Evolutionary conservation across 2,797 vertebrate species (phyloP).

Genomic region (Pampus argenteus): DNA sequence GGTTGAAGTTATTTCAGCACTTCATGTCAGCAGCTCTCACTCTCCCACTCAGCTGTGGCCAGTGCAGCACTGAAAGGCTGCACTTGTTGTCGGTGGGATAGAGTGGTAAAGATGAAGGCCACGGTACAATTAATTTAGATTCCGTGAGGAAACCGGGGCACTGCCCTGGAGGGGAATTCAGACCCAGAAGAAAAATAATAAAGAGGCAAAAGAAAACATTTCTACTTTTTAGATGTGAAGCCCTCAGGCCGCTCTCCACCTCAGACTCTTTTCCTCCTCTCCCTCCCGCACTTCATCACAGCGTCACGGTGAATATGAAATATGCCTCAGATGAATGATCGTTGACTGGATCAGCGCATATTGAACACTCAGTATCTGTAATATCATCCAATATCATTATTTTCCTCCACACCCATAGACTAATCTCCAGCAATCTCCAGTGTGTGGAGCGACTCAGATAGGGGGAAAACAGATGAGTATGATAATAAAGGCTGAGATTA

Average conservation of each 20-base stretch:
- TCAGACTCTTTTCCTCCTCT: slow-evolving; percentile 6
- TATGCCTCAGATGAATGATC: slow-evolving; percentile 43
- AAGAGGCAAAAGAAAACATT: slow-evolving; percentile 55
- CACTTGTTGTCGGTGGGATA: slow-evolving; percentile 42
- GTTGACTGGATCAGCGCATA: slow-evolving; percentile 33
- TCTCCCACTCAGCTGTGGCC: neutral
- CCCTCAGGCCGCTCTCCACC: slow-evolving; percentile 2
- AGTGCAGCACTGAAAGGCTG: slow-evolving; percentile 46
- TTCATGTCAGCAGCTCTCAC: slow-evolving; percentile 14
- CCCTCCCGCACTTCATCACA: slow-evolving; percentile 30
- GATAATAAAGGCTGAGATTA: slow-evolving; percentile 56
- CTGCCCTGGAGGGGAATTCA: slow-evolving; percentile 54
- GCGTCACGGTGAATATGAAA: slow-evolving; percentile 48
- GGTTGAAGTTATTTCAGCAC: slow-evolving; percentile 38
- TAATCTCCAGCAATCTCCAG: slow-evolving; percentile 44
- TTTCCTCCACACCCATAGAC: slow-evolving; percentile 25
- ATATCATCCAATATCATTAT: slow-evolving; percentile 59
- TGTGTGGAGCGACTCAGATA: slow-evolving; percentile 24
- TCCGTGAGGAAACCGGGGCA: slow-evolving; percentile 26
- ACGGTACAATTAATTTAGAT: slow-evolving; percentile 54
- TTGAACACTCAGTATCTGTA: slow-evolving; percentile 49
- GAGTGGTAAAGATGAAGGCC: slow-evolving; percentile 39
- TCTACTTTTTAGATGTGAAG: slow-evolving; percentile 40
- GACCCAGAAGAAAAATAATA: slow-evolving; percentile 56
- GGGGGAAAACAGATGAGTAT: slow-evolving; percentile 43